Evolutionary conservation across 2,113 vertebrate species (phyloP).

Genomic region (Heliornis fulica): DNA sequence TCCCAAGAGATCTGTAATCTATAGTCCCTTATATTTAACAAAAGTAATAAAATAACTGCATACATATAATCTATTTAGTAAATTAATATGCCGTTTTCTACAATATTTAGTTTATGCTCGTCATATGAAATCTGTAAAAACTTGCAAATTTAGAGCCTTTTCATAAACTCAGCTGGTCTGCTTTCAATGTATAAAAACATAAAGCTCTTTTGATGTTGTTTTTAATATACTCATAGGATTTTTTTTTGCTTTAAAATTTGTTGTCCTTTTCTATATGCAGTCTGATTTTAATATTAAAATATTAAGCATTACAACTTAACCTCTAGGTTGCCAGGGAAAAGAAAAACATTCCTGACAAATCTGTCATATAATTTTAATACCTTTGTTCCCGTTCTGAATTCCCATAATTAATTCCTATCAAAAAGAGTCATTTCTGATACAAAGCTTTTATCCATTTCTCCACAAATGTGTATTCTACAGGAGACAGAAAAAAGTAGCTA

Average conservation of each 20-base stretch:
- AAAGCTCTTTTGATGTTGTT: background rate
- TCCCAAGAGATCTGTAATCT: background rate
- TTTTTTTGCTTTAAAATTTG: background rate
- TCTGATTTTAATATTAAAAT: background rate
- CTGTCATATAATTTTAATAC: background rate
- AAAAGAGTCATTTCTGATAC: background rate
- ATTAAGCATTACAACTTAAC: background rate
- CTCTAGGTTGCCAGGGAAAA: background rate
- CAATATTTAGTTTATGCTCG: background rate
- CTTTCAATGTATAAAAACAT: background rate
- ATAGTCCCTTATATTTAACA: background rate
- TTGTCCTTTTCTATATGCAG: background rate
- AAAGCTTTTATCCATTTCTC: background rate
- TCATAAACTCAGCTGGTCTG: background rate
- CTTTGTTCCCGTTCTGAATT: background rate
- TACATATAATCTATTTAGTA: background rate
- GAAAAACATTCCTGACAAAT: background rate
- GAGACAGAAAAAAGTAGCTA: background rate
- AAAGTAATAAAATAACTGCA: background rate
- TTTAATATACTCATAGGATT: background rate
- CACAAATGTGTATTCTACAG: background rate
- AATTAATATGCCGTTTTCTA: background rate
- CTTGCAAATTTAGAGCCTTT: background rate
- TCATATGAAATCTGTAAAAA: background rate
- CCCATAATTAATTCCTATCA: background rate